Evolutionary conservation across 2,113 vertebrate species (phyloP), one percentile per base, ranked within the genome.

Genomic region (Octodon degus): DNA sequence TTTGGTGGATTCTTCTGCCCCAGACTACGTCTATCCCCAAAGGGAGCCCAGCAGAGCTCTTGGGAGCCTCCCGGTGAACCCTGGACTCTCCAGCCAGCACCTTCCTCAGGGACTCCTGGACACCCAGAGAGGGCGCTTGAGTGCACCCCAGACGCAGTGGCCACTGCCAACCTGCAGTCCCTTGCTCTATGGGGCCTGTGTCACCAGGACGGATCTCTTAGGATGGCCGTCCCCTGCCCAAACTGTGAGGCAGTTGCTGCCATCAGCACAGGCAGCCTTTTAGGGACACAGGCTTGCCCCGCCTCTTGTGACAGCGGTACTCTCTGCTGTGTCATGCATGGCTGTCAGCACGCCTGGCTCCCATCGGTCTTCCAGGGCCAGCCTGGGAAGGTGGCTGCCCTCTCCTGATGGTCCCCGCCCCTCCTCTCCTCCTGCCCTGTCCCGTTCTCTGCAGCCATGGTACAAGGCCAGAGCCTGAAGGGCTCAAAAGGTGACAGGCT

Each of bases 1-100:
- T n/a, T n/a, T n/a, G n/a, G n/a, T n/a, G n/a, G 43, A 5, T 43
- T 47, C 7, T 3, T 17, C 47, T 1, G 63, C 25, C 63, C 84
- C 22, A 9, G 47, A 79, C 11, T 47, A 4, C 19, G 22, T 50
- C 50, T 6, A 6, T 43, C 82, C 34, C 34, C 1, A 5, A 0
- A 2, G 10, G 47, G n/a, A 8, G 50, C 25, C 76, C 72, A 37
- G 43, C 82, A 67, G n/a, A n/a, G 20, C 70, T 72, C 20, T 4
- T 37, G 19, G n/a, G 70, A 4, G 9, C 19, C 37, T 74, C 37
- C 37, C 3, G 1, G 70, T 43, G 22, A 76, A 67, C 22, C 9
- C 72, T 30, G 0, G 3, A 30, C 32, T 70, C 37, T 47, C 11
- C 10, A 5, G 50, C 0, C 16, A 74, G 8, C n/a, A 19, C n/a